These are phyloP conservation scores for Drosophila suzukii DNA, from an alignment of 1,140 invertebrate species.

Conservation along the genomic window DNA sequence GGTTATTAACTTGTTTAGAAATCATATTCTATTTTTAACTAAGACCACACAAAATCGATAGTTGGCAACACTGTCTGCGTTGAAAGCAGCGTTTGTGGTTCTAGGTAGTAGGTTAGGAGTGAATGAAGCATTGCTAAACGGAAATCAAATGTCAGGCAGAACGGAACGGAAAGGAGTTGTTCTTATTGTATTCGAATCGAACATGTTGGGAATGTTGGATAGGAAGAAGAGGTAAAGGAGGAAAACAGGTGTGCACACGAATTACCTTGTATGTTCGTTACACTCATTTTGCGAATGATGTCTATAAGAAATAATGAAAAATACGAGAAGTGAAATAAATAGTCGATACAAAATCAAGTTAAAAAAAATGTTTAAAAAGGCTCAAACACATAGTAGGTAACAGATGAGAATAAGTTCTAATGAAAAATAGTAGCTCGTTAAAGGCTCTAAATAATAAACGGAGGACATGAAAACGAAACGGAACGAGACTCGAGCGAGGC, in stretches of 20 bases:
- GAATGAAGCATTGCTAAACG: slow-evolving; percentile 20
- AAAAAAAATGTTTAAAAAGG: slow-evolving; percentile 26
- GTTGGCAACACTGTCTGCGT: slow-evolving; percentile 20
- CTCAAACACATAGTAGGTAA: slow-evolving; percentile 14
- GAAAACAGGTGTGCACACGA: slow-evolving; percentile 40
- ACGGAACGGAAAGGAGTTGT: not conserved
- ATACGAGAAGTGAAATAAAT: slow-evolving; percentile 66
- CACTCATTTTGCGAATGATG: slow-evolving; percentile 84
- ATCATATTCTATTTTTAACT: not conserved
- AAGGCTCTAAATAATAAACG: slow-evolving; percentile 25
- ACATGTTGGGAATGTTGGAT: not conserved
- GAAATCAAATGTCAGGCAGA: slow-evolving; percentile 19
- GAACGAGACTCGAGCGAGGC: slow-evolving; percentile 36
- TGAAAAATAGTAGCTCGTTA: slow-evolving; percentile 7
- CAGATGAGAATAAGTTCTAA: not conserved
- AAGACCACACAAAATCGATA: not conserved
- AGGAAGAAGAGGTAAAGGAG: slow-evolving; percentile 11
- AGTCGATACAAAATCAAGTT: slow-evolving; percentile 31
- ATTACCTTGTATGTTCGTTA: slow-evolving; percentile 75
- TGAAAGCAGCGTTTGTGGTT: slow-evolving; percentile 12
- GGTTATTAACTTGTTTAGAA: not conserved
- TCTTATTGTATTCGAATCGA: slow-evolving; percentile 7
- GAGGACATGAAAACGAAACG: slow-evolving; percentile 28
- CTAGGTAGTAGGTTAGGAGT: slow-evolving; percentile 8
- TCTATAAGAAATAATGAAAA: slow-evolving; percentile 84